Evolutionary conservation across 1,140 invertebrate species (phyloP).

Genomic region (Calephelis nemesis): DNA sequence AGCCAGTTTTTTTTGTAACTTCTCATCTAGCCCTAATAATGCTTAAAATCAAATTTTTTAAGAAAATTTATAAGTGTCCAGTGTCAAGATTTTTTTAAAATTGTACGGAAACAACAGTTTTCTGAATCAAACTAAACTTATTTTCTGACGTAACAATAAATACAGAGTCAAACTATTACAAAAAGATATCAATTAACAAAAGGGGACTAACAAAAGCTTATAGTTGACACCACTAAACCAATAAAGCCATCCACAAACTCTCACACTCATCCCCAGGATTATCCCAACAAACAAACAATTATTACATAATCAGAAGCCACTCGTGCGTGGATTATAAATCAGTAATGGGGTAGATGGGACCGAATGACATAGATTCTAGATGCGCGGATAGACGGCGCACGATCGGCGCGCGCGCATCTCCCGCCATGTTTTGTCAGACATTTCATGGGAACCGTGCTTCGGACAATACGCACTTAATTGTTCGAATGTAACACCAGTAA

Average conservation of each 20-base stretch:
- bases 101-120: too few species aligned
- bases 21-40: too few species aligned
- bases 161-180: slow-evolving; percentile 14
- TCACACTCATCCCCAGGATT: slow-evolving; percentile 52
- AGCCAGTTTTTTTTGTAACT: too few species aligned
- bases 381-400: slow-evolving; percentile 58
- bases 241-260: slow-evolving; percentile 57
- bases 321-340: slow-evolving; percentile 70
- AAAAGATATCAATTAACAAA: slow-evolving; percentile 18
- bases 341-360: slow-evolving; percentile 48
- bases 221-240: slow-evolving; percentile 50
- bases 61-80: too few species aligned
- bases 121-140: too few species aligned
- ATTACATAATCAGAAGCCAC: slow-evolving; percentile 67
- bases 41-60: too few species aligned
- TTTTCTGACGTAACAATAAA: background rate
- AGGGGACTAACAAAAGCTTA: slow-evolving; percentile 29
- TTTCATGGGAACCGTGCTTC: slow-evolving; percentile 71
- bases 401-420: slow-evolving; percentile 51
- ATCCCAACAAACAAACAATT: slow-evolving; percentile 73
- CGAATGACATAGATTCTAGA: slow-evolving; percentile 63
- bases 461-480: slow-evolving; percentile 74
- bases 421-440: slow-evolving; percentile 51
- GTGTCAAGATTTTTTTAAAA: too few species aligned
- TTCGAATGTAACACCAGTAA: slow-evolving; percentile 71